Evolutionary conservation across 2,888 invertebrate species (phyloP).

Genomic region (Desoria tigrina): DNA sequence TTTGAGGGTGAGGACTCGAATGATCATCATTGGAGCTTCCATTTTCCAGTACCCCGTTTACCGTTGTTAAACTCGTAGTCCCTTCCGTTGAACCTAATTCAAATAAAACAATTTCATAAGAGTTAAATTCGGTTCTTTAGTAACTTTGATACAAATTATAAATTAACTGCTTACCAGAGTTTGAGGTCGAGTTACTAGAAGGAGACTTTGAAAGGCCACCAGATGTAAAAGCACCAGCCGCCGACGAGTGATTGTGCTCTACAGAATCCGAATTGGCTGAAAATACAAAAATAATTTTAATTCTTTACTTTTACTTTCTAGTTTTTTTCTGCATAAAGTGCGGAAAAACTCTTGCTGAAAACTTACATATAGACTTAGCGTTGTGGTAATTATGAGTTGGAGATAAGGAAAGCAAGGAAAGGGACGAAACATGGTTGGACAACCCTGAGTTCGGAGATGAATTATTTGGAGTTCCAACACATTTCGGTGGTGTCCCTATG

Average conservation of each 20-base stretch:
- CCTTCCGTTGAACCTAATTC: conserved; percentile 35
- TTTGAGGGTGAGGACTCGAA: conserved; percentile 40
- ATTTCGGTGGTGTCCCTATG: conserved; percentile 50
- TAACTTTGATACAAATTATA: conserved; percentile 20
- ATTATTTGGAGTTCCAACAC: conserved; percentile 58
- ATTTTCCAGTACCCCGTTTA: conserved; percentile 48
- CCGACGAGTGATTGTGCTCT: conserved; percentile 46
- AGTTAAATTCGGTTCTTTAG: background rate
- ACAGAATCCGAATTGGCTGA: conserved; percentile 44
- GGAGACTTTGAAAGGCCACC: conserved; percentile 39
- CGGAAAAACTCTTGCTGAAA: too few relatives aligned
- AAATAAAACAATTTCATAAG: background rate
- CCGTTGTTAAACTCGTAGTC: conserved; percentile 39
- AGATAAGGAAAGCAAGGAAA: conserved; percentile 52
- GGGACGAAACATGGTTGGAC: conserved; percentile 57
- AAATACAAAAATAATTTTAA: background rate
- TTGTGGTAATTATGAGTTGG: conserved; percentile 53
- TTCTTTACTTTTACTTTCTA: too few relatives aligned
- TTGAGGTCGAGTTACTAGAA: conserved; percentile 34
- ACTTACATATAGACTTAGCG: conserved; percentile 49
- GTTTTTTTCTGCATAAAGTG: too few relatives aligned
- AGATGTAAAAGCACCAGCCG: conserved; percentile 25
- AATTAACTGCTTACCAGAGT: conserved; percentile 33
- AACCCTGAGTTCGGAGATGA: conserved; percentile 58
- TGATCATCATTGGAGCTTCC: conserved; percentile 34